These are phyloP conservation scores for Anastrepha obliqua DNA, from an alignment of 1,140 invertebrate genomes.

Conservation along the genomic window DNA sequence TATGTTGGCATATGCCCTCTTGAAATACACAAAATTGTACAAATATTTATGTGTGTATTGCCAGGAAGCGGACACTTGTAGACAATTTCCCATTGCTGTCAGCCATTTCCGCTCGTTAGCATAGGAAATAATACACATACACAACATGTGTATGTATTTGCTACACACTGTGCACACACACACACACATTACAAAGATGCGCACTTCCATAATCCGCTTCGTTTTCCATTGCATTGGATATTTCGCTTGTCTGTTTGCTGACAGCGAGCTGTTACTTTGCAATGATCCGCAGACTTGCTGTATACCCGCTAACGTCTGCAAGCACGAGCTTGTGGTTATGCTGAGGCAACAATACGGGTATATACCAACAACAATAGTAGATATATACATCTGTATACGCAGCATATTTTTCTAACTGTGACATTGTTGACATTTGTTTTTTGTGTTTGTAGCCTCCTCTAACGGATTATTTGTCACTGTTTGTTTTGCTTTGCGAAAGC, in stretches of 20 bases:
- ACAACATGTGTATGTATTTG: background rate
- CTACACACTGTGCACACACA: background rate
- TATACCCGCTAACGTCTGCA: background rate
- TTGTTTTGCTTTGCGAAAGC: background rate
- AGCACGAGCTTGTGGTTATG: background rate
- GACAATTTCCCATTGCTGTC: conserved; percentile 5
- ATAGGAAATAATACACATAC: background rate
- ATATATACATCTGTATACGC: background rate
- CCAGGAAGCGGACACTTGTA: conserved; percentile 1
- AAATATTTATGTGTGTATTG: background rate
- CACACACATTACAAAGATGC: background rate
- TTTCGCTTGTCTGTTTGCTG: conserved; percentile 23
- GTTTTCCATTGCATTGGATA: background rate
- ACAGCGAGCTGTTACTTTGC: conserved; percentile 42
- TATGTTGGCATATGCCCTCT: no score
- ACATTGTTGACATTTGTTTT: conserved; percentile 34
- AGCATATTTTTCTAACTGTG: background rate
- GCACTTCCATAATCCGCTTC: background rate
- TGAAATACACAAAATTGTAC: no score
- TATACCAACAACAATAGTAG: no score
- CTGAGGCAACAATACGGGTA: background rate
- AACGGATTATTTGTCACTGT: background rate
- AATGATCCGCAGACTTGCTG: background rate
- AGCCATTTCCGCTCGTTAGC: background rate
- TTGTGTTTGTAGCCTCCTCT: background rate